Conservation (phyloP, 2,888 invertebrate genomes). For the Alitta virens region DNA sequence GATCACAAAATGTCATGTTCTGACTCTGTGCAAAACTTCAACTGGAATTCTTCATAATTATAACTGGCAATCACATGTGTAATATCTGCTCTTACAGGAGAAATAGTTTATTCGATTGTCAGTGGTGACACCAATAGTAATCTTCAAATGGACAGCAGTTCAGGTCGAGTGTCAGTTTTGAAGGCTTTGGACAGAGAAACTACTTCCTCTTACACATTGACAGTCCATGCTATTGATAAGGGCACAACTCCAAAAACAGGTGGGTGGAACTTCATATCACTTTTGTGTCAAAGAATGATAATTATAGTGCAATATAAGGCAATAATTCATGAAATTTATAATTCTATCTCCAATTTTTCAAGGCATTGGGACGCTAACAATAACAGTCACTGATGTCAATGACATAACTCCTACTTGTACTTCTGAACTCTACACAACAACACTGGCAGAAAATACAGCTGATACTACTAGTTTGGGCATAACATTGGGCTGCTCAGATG, state of each 20-base stretch:
- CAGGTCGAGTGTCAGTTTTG: neutral
- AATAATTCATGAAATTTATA: no score
- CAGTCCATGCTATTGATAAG: neutral
- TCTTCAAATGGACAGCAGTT: neutral
- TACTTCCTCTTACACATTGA: neutral
- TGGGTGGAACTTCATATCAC: no score
- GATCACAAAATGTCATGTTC: no score
- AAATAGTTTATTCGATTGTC: neutral
- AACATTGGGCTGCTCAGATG: neutral
- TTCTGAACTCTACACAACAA: neutral
- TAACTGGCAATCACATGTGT: no score
- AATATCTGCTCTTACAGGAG: no score
- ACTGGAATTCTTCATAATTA: no score
- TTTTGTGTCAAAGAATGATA: no score
- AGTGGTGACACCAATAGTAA: neutral
- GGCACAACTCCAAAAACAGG: neutral
- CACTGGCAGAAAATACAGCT: neutral
- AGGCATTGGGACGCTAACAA: neutral
- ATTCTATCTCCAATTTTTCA: no score
- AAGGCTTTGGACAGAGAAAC: neutral
- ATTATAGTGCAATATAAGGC: no score
- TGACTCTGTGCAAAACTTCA: no score
- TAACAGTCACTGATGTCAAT: neutral
- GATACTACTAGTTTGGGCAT: neutral
- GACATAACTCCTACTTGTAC: conserved; percentile 1